Conservation (phyloP, 2,888 invertebrate genomes). For the Lithosia quadra region DNA sequence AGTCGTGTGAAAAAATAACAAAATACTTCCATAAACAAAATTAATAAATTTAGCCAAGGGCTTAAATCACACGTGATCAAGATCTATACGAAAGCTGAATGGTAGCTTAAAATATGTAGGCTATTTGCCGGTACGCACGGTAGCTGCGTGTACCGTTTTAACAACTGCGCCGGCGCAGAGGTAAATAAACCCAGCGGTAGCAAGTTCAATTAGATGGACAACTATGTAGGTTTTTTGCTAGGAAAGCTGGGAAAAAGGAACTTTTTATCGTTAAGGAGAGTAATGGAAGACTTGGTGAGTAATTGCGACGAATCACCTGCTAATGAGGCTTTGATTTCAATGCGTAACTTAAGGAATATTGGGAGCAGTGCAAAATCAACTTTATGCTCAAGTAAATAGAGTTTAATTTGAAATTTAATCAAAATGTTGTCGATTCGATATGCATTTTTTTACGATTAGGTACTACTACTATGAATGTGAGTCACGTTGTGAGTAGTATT, state of each 20-base stretch:
- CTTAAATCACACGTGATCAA: conserved; percentile 11
- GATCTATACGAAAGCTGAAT: conserved; percentile 24
- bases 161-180: conserved; percentile 47
- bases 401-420: background rate
- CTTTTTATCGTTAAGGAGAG: conserved; percentile 2
- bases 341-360: background rate
- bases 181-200: conserved; percentile 48
- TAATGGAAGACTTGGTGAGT: conserved; percentile 7
- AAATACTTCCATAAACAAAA: no score
- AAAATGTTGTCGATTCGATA: background rate
- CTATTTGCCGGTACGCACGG: conserved; percentile 46
- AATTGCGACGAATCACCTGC: conserved; percentile 9
- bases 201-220: conserved; percentile 22
- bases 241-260: conserved; percentile 7
- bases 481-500: background rate
- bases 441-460: background rate
- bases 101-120: conserved; percentile 46
- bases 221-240: conserved; percentile 16
- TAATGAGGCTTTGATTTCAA: conserved; percentile 9
- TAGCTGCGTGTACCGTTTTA: conserved; percentile 57
- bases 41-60: background rate
- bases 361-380: background rate
- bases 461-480: background rate
- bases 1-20: no score
- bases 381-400: background rate